Evolutionary conservation across 2,888 invertebrate species (phyloP).

Genomic region (Uropetala carovei): DNA sequence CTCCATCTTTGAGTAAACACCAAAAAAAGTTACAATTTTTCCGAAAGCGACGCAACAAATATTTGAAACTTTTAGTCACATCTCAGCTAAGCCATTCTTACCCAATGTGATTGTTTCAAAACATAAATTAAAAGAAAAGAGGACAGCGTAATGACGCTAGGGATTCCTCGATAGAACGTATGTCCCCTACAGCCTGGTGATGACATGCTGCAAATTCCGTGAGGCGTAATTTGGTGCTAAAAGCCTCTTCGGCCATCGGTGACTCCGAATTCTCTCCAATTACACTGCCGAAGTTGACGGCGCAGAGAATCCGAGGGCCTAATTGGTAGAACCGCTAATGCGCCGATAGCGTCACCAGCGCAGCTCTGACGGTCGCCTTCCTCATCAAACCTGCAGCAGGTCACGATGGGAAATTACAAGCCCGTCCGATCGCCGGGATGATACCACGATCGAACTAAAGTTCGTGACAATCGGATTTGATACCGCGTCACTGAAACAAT

Average conservation of each 20-base stretch:
- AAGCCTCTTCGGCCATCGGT: not conserved
- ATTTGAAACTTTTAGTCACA: too few species aligned
- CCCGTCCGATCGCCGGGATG: not conserved
- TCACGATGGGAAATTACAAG: not conserved
- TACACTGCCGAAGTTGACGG: not conserved
- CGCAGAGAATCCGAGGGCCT: not conserved
- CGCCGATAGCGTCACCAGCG: not conserved
- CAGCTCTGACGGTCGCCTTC: not conserved
- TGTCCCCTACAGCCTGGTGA: not conserved
- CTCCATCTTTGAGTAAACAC: too few species aligned
- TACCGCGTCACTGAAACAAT: not conserved
- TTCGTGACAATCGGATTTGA: not conserved
- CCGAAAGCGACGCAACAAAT: too few species aligned
- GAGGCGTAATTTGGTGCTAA: not conserved
- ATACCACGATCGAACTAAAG: not conserved
- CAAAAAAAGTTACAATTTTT: too few species aligned
- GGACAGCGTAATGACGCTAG: not conserved
- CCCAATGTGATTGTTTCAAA: too few species aligned
- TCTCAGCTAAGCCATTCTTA: too few species aligned
- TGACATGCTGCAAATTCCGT: not conserved
- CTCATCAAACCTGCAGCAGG: not conserved
- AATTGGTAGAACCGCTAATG: not conserved
- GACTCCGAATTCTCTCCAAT: not conserved
- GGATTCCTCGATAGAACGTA: not conserved
- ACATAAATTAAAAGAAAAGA: too few species aligned